phyloP scores from a whole-genome alignment of 2,797 vertebrate species.

The Sphenodon punctatus region DNA sequence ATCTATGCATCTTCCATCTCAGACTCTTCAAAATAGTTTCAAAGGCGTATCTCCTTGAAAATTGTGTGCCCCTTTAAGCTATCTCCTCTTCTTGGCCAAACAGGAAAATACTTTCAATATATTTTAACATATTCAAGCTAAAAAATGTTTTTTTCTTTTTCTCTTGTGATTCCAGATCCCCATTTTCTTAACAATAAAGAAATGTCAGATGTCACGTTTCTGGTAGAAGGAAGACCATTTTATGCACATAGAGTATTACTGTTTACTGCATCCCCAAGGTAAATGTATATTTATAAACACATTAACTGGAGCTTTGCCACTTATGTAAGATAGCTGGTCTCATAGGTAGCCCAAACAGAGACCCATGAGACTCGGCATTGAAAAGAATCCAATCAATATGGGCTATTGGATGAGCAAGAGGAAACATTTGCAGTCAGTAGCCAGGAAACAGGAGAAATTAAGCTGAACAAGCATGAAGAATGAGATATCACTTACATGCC shows the following conservation, averaged over 20 bases:
- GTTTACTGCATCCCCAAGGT: conserved; percentile 84
- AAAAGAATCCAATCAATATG: not conserved
- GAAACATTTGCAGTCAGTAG: not conserved
- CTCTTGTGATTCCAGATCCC: conserved; percentile 73
- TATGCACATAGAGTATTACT: conserved; percentile 84
- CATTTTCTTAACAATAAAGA: conserved; percentile 87
- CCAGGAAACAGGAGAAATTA: not conserved
- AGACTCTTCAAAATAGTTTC: conserved; percentile 16
- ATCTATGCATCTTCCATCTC: not conserved
- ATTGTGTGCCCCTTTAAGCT: not conserved
- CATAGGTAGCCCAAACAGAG: not conserved
- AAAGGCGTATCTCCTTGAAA: not conserved
- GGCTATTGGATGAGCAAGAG: not conserved
- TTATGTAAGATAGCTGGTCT: not conserved
- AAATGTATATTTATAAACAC: conserved; percentile 18
- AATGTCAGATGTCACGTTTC: conserved; percentile 86
- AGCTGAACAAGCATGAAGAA: not conserved
- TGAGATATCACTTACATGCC: not conserved
- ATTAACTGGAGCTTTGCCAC: too few species aligned
- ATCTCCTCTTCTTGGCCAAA: not conserved
- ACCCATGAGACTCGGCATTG: not conserved
- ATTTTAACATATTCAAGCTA: conserved; percentile 3
- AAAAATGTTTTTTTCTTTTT: not conserved
- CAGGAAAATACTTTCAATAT: not conserved
- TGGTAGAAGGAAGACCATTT: conserved; percentile 84